phyloP scores from a whole-genome alignment of 2,888 invertebrate species.

The Stenchaetothrips biformis region DNA sequence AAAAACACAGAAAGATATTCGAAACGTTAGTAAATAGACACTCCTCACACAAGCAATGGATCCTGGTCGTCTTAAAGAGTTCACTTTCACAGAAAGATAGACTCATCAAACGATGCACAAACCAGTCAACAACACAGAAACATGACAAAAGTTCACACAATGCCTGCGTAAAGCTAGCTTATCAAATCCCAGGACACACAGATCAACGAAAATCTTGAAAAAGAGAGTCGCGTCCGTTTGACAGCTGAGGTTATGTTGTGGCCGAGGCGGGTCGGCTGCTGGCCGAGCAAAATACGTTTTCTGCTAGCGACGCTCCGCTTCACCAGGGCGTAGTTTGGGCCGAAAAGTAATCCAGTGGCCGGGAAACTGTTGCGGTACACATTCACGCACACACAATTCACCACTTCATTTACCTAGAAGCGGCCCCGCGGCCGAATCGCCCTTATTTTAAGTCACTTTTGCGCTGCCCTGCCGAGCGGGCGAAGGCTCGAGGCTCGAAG shows the following conservation, averaged over 20 bases:
- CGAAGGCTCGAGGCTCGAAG: too few species aligned
- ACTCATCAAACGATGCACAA: background rate
- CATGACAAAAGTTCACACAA: background rate
- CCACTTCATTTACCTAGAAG: background rate
- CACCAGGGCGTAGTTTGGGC: background rate
- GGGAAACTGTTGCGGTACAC: background rate
- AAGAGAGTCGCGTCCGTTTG: background rate
- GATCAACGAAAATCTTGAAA: background rate
- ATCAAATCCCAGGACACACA: background rate
- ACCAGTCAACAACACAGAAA: background rate
- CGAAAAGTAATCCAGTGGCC: background rate
- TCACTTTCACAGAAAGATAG: background rate
- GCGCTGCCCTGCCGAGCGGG: slow-evolving; percentile 27
- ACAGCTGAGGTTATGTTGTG: slow-evolving; percentile 18
- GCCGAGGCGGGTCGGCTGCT: slow-evolving; percentile 12
- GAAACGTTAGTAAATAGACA: background rate
- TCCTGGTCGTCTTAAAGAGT: background rate
- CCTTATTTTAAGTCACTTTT: slow-evolving; percentile 4
- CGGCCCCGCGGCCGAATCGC: background rate
- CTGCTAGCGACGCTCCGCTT: slow-evolving; percentile 9
- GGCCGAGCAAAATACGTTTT: slow-evolving; percentile 9
- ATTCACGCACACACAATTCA: background rate
- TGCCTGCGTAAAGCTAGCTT: background rate
- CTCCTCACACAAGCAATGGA: background rate
- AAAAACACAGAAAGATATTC: background rate